A percentile compares a stretch with the other conserved stretches of the same genome.
phyloP scores from a whole-genome alignment of 2,113 vertebrate species.

The Melospiza georgiana region DNA sequence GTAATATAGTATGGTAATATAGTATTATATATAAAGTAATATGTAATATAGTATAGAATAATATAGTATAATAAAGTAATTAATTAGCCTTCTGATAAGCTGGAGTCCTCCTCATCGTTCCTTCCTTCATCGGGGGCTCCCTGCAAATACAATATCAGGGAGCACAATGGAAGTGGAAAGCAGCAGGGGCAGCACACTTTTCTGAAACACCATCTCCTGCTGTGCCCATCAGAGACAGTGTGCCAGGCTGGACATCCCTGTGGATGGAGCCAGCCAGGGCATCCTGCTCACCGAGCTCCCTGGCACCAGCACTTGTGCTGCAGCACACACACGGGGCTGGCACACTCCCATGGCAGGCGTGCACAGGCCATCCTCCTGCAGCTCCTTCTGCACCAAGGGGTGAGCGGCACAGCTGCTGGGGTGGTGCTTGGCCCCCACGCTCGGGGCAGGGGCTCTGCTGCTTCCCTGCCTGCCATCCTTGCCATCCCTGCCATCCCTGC shows the following conservation, averaged over 20 bases:
- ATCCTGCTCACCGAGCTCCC: fast-evolving
- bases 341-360: fast-evolving
- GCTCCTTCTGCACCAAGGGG: neutral
- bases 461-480: neutral
- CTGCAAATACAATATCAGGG: neutral
- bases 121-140: too few species aligned
- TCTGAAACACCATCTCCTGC: neutral
- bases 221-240: fast-evolving
- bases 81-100: too few species aligned
- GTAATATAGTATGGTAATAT: too few species aligned
- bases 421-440: neutral
- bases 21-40: too few species aligned
- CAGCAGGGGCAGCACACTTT: fast-evolving
- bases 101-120: too few species aligned
- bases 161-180: fast-evolving
- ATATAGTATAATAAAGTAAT: too few species aligned
- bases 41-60: too few species aligned
- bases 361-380: neutral
- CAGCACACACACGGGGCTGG: fast-evolving
- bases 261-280: neutral
- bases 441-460: neutral
- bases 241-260: neutral
- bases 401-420: neutral
- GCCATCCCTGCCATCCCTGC: neutral
- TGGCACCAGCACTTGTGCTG: neutral